A percentile compares a stretch with the other conserved stretches of the same genome.
phyloP scores from a whole-genome alignment of 2,113 vertebrate genomes.

The Apistogramma diplotaenia region DNA sequence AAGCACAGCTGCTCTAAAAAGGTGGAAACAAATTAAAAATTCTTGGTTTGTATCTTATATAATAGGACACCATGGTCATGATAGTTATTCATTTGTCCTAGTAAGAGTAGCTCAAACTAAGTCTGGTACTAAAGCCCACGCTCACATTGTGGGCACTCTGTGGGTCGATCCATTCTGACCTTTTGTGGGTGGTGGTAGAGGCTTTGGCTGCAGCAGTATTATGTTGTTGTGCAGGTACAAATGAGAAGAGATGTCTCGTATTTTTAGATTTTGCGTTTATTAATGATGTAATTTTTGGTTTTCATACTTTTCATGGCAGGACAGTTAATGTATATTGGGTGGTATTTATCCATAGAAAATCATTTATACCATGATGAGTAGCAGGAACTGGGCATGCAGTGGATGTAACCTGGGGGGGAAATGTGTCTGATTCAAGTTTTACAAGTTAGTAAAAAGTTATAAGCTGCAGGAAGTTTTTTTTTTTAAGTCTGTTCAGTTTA shows the following conservation, averaged over 20 bases:
- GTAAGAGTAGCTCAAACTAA: slow-evolving; percentile 1
- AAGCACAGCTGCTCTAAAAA: background rate
- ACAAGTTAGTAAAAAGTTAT: too few relatives aligned
- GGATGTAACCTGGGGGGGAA: background rate
- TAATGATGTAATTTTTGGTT: background rate
- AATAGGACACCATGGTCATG: background rate
- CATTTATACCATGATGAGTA: background rate
- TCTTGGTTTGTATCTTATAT: background rate
- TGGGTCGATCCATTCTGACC: slow-evolving; percentile 26
- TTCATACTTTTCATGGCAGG: background rate
- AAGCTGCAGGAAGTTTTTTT: too few relatives aligned
- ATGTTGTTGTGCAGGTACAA: slow-evolving; percentile 9
- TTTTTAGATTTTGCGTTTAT: slow-evolving; percentile 23
- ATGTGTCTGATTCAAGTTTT: background rate
- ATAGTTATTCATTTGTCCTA: background rate
- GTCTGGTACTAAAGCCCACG: slow-evolving; percentile 10
- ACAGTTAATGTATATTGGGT: background rate
- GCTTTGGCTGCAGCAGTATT: slow-evolving; percentile 16
- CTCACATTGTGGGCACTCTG: slow-evolving; percentile 6
- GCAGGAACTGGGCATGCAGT: background rate
- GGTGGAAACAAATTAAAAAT: background rate
- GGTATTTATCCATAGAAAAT: background rate
- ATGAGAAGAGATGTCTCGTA: background rate
- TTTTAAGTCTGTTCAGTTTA: background rate
- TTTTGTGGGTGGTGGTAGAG: slow-evolving; percentile 27